A percentile compares a stretch with the other conserved stretches of the same genome.
Conservation (phyloP, 1,140 invertebrate genomes). For the Coboldia fuscipes region DNA sequence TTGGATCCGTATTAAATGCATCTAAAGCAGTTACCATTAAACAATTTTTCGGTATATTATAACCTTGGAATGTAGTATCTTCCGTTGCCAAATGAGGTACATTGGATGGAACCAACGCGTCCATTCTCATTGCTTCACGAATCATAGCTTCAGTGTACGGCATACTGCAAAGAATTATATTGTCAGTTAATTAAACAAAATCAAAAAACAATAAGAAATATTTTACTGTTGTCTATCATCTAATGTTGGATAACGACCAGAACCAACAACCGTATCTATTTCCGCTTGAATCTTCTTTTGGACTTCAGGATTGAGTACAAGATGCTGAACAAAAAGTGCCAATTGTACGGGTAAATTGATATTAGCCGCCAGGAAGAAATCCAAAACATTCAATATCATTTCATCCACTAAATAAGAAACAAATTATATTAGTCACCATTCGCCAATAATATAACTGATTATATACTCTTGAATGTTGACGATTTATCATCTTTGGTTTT, state of each 20-base stretch:
- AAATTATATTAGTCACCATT: neutral
- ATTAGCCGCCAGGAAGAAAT: slow-evolving; percentile 32
- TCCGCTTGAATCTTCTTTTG: slow-evolving; percentile 40
- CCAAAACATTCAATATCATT: slow-evolving; percentile 26
- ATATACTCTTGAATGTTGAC: neutral
- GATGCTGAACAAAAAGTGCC: slow-evolving; percentile 32
- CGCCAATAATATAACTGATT: neutral
- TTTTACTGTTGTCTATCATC: slow-evolving; percentile 29
- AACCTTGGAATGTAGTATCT: slow-evolving; percentile 22
- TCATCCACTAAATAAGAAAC: slow-evolving; percentile 27
- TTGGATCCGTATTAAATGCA: slow-evolving; percentile 28
- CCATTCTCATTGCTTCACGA: slow-evolving; percentile 29
- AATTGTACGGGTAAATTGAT: slow-evolving; percentile 21
- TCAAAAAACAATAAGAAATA: neutral
- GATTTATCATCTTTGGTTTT: neutral
- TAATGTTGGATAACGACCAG: slow-evolving; percentile 30
- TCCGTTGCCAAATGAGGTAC: slow-evolving; percentile 24
- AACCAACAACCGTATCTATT: slow-evolving; percentile 42
- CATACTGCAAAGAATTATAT: slow-evolving; percentile 9
- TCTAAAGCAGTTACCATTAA: slow-evolving; percentile 26
- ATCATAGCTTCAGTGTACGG: slow-evolving; percentile 33
- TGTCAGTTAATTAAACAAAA: neutral
- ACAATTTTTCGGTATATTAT: slow-evolving; percentile 26
- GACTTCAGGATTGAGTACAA: slow-evolving; percentile 38
- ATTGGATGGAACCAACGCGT: slow-evolving; percentile 30